Percentiles rank a stretch among this genome's conserved stretches.
These are phyloP conservation scores for Ridgeia piscesae DNA, from an alignment of 1,140 invertebrate species.

Conservation along the genomic window DNA sequence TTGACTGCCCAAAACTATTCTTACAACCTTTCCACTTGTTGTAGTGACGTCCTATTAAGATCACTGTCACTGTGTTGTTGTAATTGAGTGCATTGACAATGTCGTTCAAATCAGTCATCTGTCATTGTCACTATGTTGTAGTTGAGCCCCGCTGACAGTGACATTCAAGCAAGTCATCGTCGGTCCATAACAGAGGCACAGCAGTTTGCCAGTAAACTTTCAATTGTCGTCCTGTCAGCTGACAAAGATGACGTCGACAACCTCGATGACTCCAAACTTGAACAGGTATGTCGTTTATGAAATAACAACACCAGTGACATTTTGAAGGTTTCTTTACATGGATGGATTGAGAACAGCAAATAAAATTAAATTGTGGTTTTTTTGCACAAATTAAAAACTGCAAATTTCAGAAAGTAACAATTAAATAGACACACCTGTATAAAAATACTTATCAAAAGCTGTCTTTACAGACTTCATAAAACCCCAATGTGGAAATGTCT, in stretches of 20 bases:
- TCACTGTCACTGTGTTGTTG: no score
- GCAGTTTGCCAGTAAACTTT: background rate
- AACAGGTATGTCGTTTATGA: background rate
- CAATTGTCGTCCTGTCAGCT: background rate
- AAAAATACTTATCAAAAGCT: no score
- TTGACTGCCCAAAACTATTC: no score
- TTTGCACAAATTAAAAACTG: conserved; percentile 47
- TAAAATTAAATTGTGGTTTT: no score
- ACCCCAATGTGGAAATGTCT: no score
- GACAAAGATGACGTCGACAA: background rate
- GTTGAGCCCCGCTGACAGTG: background rate
- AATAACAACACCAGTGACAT: background rate
- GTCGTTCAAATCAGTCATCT: no score
- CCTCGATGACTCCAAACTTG: background rate
- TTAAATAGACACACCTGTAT: no score
- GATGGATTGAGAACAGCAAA: no score
- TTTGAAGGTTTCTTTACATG: background rate
- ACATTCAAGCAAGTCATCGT: background rate
- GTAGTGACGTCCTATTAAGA: background rate
- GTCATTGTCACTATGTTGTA: background rate
- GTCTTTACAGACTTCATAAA: no score
- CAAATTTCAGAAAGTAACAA: no score
- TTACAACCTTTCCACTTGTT: no score
- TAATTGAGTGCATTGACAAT: no score
- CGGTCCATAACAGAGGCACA: background rate